A percentile compares a stretch with the other conserved stretches of the same genome.
Evolutionary conservation across 2,113 vertebrate species (phyloP).

Genomic region (Ifrita kowaldi): DNA sequence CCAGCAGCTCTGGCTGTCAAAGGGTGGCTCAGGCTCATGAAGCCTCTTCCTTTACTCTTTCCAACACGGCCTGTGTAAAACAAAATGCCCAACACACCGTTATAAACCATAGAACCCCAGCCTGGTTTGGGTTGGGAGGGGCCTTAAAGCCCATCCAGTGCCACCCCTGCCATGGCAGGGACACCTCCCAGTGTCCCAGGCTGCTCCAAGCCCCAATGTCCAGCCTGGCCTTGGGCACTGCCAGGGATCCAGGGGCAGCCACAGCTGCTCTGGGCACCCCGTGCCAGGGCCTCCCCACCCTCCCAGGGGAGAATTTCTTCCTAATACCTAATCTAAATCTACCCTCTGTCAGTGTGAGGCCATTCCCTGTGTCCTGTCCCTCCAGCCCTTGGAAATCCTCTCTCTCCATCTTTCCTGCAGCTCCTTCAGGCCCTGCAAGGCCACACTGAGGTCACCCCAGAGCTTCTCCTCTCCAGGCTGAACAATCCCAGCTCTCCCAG

Average conservation of each 20-base stretch:
- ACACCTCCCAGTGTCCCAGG: neutral
- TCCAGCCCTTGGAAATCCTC: neutral
- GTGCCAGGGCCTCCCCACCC: neutral
- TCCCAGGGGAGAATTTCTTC: neutral
- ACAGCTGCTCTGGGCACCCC: neutral
- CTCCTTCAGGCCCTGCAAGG: neutral
- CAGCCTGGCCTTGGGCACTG: neutral
- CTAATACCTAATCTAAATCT: neutral
- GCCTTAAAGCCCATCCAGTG: accelerated
- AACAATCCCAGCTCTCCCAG: neutral
- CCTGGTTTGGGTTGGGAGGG: neutral
- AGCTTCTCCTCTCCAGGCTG: neutral
- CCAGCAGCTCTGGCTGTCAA: neutral
- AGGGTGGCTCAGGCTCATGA: neutral
- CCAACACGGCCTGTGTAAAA: neutral
- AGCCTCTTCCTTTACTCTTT: neutral
- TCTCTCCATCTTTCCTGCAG: neutral
- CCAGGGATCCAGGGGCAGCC: neutral
- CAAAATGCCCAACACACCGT: neutral
- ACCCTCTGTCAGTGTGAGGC: neutral
- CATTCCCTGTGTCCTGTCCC: neutral
- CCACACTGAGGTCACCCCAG: neutral
- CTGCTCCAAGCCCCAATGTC: neutral
- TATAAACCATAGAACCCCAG: neutral
- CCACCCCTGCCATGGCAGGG: neutral